Evolutionary conservation across 1,140 invertebrate genomes (phyloP).

Genomic region (Sminthurides bifidus): DNA sequence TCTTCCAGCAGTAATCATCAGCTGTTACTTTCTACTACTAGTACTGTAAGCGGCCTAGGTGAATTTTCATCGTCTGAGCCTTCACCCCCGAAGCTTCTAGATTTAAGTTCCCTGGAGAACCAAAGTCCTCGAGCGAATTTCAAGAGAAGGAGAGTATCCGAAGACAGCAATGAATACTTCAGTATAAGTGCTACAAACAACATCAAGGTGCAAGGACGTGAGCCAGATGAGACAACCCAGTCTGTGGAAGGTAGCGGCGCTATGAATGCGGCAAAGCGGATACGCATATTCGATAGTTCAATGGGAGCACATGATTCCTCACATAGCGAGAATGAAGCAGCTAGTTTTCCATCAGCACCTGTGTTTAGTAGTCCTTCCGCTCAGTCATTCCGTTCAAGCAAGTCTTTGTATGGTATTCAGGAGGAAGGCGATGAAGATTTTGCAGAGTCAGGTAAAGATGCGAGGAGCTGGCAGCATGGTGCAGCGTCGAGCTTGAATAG

Average conservation of each 20-base stretch:
- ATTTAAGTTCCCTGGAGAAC: not conserved
- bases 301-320: no score
- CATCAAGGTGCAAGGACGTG: not conserved
- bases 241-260: not conserved
- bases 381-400: constrained; percentile 27
- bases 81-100: not conserved
- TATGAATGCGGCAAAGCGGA: no score
- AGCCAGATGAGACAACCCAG: not conserved
- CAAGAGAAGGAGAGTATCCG: constrained; percentile 22
- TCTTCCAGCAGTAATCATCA: constrained; percentile 2
- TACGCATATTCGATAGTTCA: no score
- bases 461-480: not conserved
- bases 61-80: not conserved
- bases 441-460: no score
- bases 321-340: no score
- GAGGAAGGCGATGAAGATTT: constrained; percentile 11
- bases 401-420: constrained; percentile 23
- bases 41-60: constrained; percentile 2
- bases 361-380: no score
- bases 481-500: not conserved
- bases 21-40: not conserved
- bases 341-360: no score
- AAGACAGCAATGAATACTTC: constrained; percentile 14
- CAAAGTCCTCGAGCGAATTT: not conserved
- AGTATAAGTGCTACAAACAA: constrained; percentile 11